These are phyloP conservation scores for Spheniscus mendiculus DNA, from an alignment of 2,113 vertebrate genomes.

Conservation along the genomic window DNA sequence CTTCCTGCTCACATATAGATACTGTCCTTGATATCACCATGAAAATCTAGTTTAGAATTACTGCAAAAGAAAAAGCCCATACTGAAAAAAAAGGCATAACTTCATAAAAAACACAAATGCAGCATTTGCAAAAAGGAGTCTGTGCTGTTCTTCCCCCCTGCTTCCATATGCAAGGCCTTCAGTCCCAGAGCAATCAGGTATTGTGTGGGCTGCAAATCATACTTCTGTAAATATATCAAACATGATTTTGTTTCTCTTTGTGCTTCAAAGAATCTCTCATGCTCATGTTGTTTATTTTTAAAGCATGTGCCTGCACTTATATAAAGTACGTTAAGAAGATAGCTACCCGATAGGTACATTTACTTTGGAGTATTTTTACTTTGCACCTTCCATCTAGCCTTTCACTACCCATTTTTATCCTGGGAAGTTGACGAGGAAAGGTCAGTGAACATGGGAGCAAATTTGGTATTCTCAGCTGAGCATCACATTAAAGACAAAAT, in stretches of 20 bases:
- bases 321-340: not conserved
- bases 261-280: not conserved
- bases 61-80: not conserved
- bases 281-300: not conserved
- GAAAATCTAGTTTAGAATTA: not conserved
- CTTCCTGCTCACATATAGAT: not conserved
- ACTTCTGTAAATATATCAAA: slow-evolving; percentile 10
- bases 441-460: slow-evolving; percentile 6
- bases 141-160: not conserved
- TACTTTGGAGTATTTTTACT: not conserved
- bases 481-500: not conserved
- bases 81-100: not conserved
- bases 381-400: not conserved
- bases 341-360: not conserved
- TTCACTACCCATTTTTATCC: not conserved
- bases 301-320: not conserved
- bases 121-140: not conserved
- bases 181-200: not conserved
- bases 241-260: not conserved
- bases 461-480: slow-evolving; percentile 15
- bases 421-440: slow-evolving; percentile 6
- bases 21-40: not conserved
- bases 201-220: not conserved
- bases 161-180: not conserved
- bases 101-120: not conserved